Evolutionary conservation across 1,140 invertebrate species (phyloP), one percentile per base, ranked within the genome.

Genomic region (fruit fly (Drosophila melanogaster)): DNA sequence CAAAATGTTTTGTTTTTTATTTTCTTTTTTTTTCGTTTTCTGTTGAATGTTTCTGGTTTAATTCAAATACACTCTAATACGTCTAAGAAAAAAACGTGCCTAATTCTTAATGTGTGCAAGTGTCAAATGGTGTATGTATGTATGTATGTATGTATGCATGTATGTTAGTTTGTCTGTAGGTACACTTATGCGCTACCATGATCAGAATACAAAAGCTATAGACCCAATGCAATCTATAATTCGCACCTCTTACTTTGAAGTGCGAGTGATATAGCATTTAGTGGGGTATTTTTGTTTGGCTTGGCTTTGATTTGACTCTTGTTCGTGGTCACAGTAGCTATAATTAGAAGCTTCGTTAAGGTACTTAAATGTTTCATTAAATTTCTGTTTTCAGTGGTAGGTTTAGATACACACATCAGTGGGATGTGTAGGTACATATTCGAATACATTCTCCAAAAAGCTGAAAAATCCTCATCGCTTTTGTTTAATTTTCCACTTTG

Each of bases 301-400:
- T 54, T 15, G 40, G 19, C 26, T 66, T 24, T 22, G 43, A 33
- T 58, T 46, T 15, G 46, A 40, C 56, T 44, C 30, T 60, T 41
- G 51, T 26, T 53, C 59, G 59, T 57, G 56, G 58, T 74, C 77
- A 80, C 62, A 75, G 64, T 53, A 79, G 77, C 53, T 56, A 40
- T 76, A 71, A 65, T 83, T 79, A 64, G 79, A 84, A 84, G 79
- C 79, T 76, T 79, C 38, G 69, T 75, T 76, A 84, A 84, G 80
- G 80, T 84, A 84, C 80, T 79, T 79, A 84, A 84, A 84, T 84
- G 80, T 84, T 84, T 84, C 80, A 47, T 76, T 84, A 72, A 84
- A 84, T 76, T 79, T 84, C 54, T 71, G 67, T 84, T 51, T 69
- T 84, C 80, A 84, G 80, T 84, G 80, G 80, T 84, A 83, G 78